Evolutionary conservation across 2,113 vertebrate species (phyloP), one percentile per base, ranked within the genome.

Genomic region (Syngnathus floridae): DNA sequence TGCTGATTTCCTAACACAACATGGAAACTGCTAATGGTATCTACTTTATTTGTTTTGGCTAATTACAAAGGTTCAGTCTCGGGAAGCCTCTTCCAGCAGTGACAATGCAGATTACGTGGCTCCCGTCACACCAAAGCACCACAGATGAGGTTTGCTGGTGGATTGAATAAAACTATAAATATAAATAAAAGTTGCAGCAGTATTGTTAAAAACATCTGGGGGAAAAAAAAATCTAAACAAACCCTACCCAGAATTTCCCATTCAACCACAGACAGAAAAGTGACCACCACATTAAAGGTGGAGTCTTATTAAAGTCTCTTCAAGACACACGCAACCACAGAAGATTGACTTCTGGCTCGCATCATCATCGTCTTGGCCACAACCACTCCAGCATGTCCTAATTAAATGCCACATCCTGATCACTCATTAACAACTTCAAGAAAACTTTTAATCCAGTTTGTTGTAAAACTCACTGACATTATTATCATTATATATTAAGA

Each of bases 1-100:
- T 72, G 62, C 63, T 65, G 69, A 81, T 85, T 80, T 84, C 82
- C 78, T 81, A 81, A 81, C 82, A 76, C 82, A 86, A 74, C 65
- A 74, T 76, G 81, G 82, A 85, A 83, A 67, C 75, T 57, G 73
- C 76, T 81, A 87, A 84, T 84, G 74, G 63, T 67, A 81, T 77
- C 75, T 73, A 69, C 70, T 77, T 71, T 74, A 84, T 88, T 83
- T 82, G 69, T 75, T 77, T 81, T 69, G 74, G 60, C 62, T 81
- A 83, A 87, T 86, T 86, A 82, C 48, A 82, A 71, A 67, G 69
- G 72, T 38, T 58, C 16, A 9, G 16, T 19, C 17, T 58, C 10
- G 14, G 69, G 13, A 13, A 19, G 66, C 56, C 38, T 19, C 41
- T 5, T 63, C 62, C 60, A 37, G 57, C 13, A n/a, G 57, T 43